Evolutionary conservation across 1,140 invertebrate species (phyloP), one percentile per base, ranked within the genome.

Genomic region (Brachionus paranguensis): DNA sequence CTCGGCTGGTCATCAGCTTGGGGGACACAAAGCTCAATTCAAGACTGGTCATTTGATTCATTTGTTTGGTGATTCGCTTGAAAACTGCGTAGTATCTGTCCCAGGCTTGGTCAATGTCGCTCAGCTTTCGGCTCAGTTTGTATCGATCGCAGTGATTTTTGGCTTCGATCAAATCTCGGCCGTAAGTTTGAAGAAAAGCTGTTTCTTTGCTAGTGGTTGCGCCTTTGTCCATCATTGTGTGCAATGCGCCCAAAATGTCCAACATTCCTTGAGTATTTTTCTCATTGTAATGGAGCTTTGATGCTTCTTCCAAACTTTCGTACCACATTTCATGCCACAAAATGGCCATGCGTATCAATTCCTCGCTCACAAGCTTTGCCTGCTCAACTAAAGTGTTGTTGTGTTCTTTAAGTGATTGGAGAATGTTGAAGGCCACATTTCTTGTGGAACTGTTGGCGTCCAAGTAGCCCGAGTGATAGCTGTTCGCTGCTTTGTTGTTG

Each of bases 251-350:
- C 60, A 99, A 89, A 0, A 95, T 95, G 79, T 94, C 93, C 87
- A 99, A 94, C 97, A 99, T 99, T 17, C 60, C 79, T 83, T 85
- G 43, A 12, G 78, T 86, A 85, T 90, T 89, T 12, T 93, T 91
- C 88, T 99, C 97, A 0, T 96, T 96, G 89, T 99, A 99, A 88
- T 98, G 99, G 5, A 98, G 91, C 84, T 95, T 90, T 12, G 95
- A 98, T 0, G 98, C 97, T 91, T 99, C 97, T 89, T 99, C 98
- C 8, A 99, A 88, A 0, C 96, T 96, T 89, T 99, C 97, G 88
- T 99, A 95, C 97, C 97, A 99, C 85, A 97, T 93, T 88, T 99
- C 98, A 89, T 99, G 97, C 97, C 98, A 99, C 1, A 99, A 89
- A 84, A 99, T 99, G 6, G 97, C 97, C 0, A 99, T 96, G 81